Conservation (phyloP, 1,140 invertebrate genomes). For the Drosophila tristis region DNA sequence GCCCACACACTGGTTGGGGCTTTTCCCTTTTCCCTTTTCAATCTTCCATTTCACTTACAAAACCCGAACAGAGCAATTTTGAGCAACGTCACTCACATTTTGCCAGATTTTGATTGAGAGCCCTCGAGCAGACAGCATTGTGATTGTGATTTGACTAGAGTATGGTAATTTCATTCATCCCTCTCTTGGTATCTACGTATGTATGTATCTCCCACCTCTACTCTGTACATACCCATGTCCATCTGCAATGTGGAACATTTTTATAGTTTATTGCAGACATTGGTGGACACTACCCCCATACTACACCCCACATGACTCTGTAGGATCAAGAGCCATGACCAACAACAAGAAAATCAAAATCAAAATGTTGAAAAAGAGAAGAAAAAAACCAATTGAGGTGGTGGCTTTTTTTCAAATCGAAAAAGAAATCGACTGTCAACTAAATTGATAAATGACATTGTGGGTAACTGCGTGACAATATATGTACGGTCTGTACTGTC, state of each 20-base stretch:
- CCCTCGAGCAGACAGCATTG: constrained; percentile 58
- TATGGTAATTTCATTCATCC: constrained; percentile 68
- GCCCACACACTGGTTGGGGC: constrained; percentile 4
- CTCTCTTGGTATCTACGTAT: background rate
- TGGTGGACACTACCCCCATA: constrained; percentile 17
- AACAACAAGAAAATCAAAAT: constrained; percentile 27
- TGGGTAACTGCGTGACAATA: constrained; percentile 61
- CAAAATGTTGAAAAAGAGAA: constrained; percentile 17
- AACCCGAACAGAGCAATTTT: constrained; percentile 44
- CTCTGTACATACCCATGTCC: background rate
- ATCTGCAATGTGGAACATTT: constrained; percentile 7
- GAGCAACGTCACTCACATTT: constrained; percentile 57
- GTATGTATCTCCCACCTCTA: background rate
- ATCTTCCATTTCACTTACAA: constrained; percentile 36
- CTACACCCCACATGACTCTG: constrained; percentile 3
- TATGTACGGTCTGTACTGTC: constrained; percentile 9
- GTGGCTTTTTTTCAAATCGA: constrained; percentile 65
- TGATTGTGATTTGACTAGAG: constrained; percentile 78
- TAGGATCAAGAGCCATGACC: constrained; percentile 48
- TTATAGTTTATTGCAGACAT: constrained; percentile 52
- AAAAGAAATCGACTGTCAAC: constrained; percentile 83
- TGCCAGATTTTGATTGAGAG: constrained; percentile 73
- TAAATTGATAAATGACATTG: constrained; percentile 83
- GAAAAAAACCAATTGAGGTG: constrained; percentile 71
- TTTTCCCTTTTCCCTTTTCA: constrained; percentile 27